phyloP scores from a whole-genome alignment of 2,797 vertebrate genomes.

The Characodon lateralis region DNA sequence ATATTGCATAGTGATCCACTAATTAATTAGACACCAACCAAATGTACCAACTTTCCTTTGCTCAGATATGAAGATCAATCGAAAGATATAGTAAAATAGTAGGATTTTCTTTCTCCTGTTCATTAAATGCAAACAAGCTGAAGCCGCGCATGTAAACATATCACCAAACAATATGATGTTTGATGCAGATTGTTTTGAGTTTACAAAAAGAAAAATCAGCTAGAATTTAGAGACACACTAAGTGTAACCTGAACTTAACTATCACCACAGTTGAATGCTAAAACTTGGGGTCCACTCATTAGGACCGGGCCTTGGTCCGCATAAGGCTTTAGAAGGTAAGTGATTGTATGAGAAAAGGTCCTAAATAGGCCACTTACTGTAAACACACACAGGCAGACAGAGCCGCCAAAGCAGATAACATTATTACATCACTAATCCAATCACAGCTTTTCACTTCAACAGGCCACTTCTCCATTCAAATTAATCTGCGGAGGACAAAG shows the following conservation, averaged over 20 bases:
- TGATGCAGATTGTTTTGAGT: neutral
- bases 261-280: no score
- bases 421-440: conserved; percentile 62
- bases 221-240: neutral
- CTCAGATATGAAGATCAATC: neutral
- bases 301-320: no score
- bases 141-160: neutral
- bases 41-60: neutral
- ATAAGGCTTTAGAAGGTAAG: no score
- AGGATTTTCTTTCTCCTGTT: neutral
- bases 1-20: no score
- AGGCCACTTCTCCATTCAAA: conserved; percentile 53
- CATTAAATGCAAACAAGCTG: neutral
- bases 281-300: no score
- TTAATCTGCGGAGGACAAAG: conserved; percentile 37
- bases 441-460: conserved; percentile 56
- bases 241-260: no score
- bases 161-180: neutral
- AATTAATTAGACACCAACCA: neutral
- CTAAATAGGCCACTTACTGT: neutral
- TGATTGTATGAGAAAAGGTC: no score
- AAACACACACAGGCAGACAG: conserved; percentile 7
- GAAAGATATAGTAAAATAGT: neutral
- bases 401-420: conserved; percentile 45
- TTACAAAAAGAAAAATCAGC: neutral